Conservation (phyloP, 2,113 vertebrate species). For the Empidonax alnorum region DNA sequence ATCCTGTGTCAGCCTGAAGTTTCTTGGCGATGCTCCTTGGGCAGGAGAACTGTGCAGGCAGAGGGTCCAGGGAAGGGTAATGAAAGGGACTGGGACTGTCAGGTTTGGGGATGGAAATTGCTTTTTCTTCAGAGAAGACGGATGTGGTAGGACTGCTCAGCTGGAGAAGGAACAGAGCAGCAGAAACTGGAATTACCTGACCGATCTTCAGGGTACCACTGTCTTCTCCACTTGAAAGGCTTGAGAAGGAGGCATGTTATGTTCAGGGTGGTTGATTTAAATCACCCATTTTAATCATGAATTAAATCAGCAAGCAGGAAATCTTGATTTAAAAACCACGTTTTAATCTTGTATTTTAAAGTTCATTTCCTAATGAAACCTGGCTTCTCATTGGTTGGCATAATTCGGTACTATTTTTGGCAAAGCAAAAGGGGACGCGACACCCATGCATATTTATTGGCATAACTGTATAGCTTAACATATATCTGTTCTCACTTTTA, state of each 20-base stretch:
- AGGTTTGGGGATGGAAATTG: not conserved
- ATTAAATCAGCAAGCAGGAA: constrained; percentile 68
- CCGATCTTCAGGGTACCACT: not conserved
- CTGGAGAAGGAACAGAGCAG: not conserved
- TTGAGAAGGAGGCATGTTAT: constrained; percentile 9
- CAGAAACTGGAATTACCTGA: not conserved
- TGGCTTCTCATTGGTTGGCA: constrained; percentile 59
- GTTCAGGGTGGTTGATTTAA: constrained; percentile 46
- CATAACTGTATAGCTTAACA: not conserved
- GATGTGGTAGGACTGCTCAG: not conserved
- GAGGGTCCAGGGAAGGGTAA: not conserved
- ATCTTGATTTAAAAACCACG: constrained; percentile 55
- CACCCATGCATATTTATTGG: constrained; percentile 65
- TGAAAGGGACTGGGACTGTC: not conserved
- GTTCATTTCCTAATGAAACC: constrained; percentile 70
- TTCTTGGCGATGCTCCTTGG: not conserved
- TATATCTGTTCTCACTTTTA: not conserved
- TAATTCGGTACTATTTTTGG: constrained; percentile 70
- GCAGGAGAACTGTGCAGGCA: not conserved
- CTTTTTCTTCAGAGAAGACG: not conserved
- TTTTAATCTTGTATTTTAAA: constrained; percentile 69
- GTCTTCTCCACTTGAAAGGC: not conserved
- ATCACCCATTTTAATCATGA: constrained; percentile 61
- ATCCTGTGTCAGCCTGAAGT: not conserved
- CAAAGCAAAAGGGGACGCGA: constrained; percentile 37